Conservation (phyloP, 2,797 vertebrate genomes). For the Gadopsis bispinosus region DNA sequence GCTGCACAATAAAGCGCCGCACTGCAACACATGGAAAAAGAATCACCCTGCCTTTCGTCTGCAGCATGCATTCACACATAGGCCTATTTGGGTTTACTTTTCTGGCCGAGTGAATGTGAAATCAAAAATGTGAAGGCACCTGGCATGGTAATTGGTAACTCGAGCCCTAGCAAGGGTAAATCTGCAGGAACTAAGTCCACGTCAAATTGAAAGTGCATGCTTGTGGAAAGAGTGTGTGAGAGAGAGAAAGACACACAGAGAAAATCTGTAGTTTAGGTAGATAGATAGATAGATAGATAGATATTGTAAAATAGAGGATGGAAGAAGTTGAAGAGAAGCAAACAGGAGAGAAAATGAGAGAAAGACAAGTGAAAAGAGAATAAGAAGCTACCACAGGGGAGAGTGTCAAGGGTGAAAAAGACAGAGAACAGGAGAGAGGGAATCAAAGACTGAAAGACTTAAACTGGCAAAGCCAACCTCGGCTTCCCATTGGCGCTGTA, state of each 20-base stretch:
- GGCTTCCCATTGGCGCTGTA: conserved; percentile 46
- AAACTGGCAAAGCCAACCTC: conserved; percentile 48
- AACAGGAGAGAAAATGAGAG: conserved; percentile 11
- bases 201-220: conserved; percentile 64
- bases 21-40: background rate
- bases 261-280: conserved; percentile 18
- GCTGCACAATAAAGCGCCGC: background rate
- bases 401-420: conserved; percentile 36
- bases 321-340: background rate
- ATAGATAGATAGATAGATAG: conserved; percentile 27
- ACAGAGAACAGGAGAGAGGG: conserved; percentile 17
- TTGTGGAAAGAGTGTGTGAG: conserved; percentile 24
- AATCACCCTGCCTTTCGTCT: conserved; percentile 4
- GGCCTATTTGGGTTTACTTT: conserved; percentile 50
- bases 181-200: conserved; percentile 69
- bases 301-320: background rate
- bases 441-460: conserved; percentile 35
- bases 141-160: conserved; percentile 60
- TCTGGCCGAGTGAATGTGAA: conserved; percentile 65
- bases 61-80: conserved; percentile 43
- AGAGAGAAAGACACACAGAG: conserved; percentile 13
- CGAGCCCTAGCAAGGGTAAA: conserved; percentile 49
- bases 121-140: conserved; percentile 61
- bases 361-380: conserved; percentile 15
- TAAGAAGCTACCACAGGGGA: conserved; percentile 30